Base-by-base conservation (phyloP, 2,797 vertebrate genomes). In the Muraenolepis orangiensis region DNA sequence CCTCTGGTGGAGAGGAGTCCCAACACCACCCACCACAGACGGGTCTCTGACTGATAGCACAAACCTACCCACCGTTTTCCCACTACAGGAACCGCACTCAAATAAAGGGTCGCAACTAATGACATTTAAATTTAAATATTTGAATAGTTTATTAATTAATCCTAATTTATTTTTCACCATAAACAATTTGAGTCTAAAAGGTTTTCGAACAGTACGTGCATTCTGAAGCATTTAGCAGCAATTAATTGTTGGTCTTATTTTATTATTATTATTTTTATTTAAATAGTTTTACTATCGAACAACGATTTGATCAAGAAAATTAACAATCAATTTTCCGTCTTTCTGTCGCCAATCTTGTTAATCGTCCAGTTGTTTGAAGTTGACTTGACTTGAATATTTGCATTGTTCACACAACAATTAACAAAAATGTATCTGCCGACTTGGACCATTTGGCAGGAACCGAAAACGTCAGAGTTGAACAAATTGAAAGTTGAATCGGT, bases 1-100 rank as follows among this genome's bases (percentile, higher is more conserved):
- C 76, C 91, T 90, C 93, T 94, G 90, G 90, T 93, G 93, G 91
- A 77, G 73, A 80, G 51, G 79, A 36, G 66, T 67, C 30, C 70
- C 32, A 79, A 74, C 72, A 87, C 11, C 57, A 61, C 51, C 51
- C 51, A n/a, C 11, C 23, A 61, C 57, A 61, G 18, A 0, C 20
- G 18, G 12, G 40, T 3, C 40, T 57, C 18, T 1, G n/a, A 57
- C 46, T 57, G 20, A 57, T 57, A 6, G 20, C 46, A n/a, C 32
- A 3, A 38, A 38, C 36, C 36, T 38, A 38, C 36, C 36, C 7
- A 34, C 6, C 46, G n/a, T 42, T 42, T 6, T n/a, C n/a, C n/a
- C n/a, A n/a, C 46, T n/a, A 26, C 51, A n/a, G n/a, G 6, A 57
- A n/a, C 20, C 8, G 10, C 51, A 61, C 18, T 23, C 10, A 61